Conservation (phyloP, 1,140 invertebrate species). For the Pseudomyrmex cubaensis region DNA sequence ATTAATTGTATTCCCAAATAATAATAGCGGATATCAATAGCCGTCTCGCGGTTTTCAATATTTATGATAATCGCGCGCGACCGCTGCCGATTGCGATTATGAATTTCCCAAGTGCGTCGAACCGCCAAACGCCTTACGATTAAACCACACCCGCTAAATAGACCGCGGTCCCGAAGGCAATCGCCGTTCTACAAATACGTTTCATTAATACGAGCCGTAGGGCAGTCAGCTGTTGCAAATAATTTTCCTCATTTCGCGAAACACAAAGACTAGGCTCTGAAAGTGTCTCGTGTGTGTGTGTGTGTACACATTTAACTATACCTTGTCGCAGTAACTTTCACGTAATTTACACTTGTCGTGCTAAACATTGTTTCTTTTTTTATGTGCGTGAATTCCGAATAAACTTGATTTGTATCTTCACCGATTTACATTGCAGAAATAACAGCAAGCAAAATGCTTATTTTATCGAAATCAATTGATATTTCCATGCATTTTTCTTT, state of each 20-base stretch:
- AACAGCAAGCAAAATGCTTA: too few relatives aligned
- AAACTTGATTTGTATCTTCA: background rate
- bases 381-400: background rate
- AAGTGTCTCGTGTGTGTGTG: background rate
- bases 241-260: conserved; percentile 27
- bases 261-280: too few relatives aligned
- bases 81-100: background rate
- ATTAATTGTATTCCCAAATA: conserved; percentile 6
- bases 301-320: background rate
- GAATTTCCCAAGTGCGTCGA: conserved; percentile 6
- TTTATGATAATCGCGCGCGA: conserved; percentile 59
- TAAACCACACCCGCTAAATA: conserved; percentile 14
- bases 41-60: conserved; percentile 22
- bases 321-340: background rate
- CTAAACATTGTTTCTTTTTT: background rate
- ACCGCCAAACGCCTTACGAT: background rate
- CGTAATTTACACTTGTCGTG: background rate
- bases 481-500: background rate
- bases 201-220: conserved; percentile 16
- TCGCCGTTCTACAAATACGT: conserved; percentile 1
- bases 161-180: background rate
- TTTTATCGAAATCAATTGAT: too few relatives aligned
- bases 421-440: background rate
- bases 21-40: background rate
- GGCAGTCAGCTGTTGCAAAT: conserved; percentile 8